Evolutionary conservation across 1,140 invertebrate species (phyloP).

Genomic region (Halotydeus destructor): DNA sequence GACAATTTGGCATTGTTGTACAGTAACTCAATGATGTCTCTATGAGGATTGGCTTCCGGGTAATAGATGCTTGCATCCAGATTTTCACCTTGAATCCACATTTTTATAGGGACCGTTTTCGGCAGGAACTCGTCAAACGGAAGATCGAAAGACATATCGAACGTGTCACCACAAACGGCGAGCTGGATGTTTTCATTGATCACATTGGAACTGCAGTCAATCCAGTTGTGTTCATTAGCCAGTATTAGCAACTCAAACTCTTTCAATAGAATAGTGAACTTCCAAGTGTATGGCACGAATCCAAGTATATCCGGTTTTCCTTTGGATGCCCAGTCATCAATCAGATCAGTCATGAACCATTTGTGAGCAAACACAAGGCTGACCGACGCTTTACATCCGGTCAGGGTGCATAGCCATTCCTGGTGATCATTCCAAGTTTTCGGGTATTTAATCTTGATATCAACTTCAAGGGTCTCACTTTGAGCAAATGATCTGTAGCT

Average conservation of each 20-base stretch:
- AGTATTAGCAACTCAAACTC: conserved; percentile 87
- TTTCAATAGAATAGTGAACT: conserved; percentile 69
- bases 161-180: conserved; percentile 73
- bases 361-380: conserved; percentile 83
- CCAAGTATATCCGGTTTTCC: conserved; percentile 67
- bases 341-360: conserved; percentile 81
- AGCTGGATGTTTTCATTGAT: conserved; percentile 33
- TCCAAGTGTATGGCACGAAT: conserved; percentile 94
- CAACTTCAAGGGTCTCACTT: conserved; percentile 84
- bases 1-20: conserved; percentile 55
- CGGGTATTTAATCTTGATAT: conserved; percentile 64
- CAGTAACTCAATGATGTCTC: conserved; percentile 55
- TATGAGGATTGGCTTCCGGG: conserved; percentile 70
- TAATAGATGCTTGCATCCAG: conserved; percentile 69
- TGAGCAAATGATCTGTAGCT: conserved; percentile 66
- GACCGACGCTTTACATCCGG: conserved; percentile 76
- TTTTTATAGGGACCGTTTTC: conserved; percentile 56
- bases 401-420: conserved; percentile 68
- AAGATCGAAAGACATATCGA: conserved; percentile 75
- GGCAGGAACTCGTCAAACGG: conserved; percentile 82
- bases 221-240: conserved; percentile 95
- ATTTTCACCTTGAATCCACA: conserved; percentile 84
- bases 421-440: conserved; percentile 84
- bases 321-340: conserved; percentile 89
- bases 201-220: conserved; percentile 73